These are phyloP conservation scores for Glyphotaelius pellucidus DNA, from an alignment of 2,888 invertebrate species.

Conservation along the genomic window DNA sequence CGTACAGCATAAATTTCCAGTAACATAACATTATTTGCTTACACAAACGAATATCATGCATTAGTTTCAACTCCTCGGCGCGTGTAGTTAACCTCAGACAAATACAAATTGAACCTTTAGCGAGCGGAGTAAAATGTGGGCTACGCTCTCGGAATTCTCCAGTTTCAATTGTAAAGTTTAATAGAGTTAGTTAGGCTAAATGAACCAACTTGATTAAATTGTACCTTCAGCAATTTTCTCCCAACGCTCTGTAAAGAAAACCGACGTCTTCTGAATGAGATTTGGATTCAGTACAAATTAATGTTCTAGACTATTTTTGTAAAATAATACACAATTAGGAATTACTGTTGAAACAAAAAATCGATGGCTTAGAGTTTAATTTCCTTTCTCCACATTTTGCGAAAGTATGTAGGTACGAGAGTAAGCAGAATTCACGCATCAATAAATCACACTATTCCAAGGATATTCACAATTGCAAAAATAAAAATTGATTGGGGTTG, in stretches of 20 bases:
- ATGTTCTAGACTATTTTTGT: not conserved
- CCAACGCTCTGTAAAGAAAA: not conserved
- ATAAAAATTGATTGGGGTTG: too few species aligned
- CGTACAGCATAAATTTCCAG: not conserved
- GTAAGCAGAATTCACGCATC: too few species aligned
- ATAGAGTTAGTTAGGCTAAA: constrained; percentile 47
- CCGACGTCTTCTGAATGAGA: not conserved
- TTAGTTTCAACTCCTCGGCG: not conserved
- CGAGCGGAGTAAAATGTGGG: constrained; percentile 16
- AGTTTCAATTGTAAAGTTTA: constrained; percentile 52
- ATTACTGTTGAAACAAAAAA: not conserved
- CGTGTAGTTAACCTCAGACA: not conserved
- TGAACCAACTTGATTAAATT: constrained; percentile 44
- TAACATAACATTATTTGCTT: not conserved
- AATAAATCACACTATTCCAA: too few species aligned
- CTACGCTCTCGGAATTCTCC: not conserved
- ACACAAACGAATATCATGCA: not conserved
- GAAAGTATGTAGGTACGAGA: too few species aligned
- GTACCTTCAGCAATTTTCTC: constrained; percentile 33
- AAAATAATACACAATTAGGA: not conserved
- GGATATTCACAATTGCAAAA: too few species aligned
- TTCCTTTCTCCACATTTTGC: too few species aligned
- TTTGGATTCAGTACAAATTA: not conserved
- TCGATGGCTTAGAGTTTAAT: too few species aligned
- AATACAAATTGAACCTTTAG: not conserved